phyloP scores from a whole-genome alignment of 2,113 vertebrate species.

The Dicaeum eximium region DNA sequence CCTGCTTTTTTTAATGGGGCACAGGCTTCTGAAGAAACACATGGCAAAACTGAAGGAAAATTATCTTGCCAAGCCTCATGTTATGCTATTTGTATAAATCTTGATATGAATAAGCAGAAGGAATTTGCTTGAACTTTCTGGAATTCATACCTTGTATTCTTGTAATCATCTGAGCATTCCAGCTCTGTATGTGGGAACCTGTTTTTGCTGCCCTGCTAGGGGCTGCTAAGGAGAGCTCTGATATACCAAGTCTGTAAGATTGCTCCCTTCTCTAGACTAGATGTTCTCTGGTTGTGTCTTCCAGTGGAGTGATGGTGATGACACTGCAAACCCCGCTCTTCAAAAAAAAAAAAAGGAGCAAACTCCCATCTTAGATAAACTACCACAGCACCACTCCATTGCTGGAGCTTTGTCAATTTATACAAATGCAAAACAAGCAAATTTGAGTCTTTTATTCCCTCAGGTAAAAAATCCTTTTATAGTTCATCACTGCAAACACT shows the following conservation, averaged over 20 bases:
- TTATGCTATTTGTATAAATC: slow-evolving; percentile 35
- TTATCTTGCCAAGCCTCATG: not conserved
- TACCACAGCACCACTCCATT: not conserved
- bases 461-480: not conserved
- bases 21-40: slow-evolving; percentile 1
- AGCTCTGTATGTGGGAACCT: not conserved
- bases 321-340: not conserved
- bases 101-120: slow-evolving; percentile 32
- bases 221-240: not conserved
- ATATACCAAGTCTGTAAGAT: not conserved
- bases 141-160: slow-evolving; percentile 23
- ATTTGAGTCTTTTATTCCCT: not conserved
- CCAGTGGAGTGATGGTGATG: not conserved
- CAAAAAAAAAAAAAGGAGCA: not conserved
- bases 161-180: not conserved
- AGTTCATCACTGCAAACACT: not conserved
- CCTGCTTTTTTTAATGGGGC: not conserved
- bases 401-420: not conserved
- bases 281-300: not conserved
- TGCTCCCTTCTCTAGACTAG: not conserved
- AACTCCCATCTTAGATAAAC: not conserved
- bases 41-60: slow-evolving; percentile 39
- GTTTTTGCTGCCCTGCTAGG: not conserved
- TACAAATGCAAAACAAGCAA: not conserved
- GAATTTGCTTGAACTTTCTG: slow-evolving; percentile 39